These are phyloP conservation scores for Glomeris maerens DNA, from an alignment of 1,140 invertebrate genomes.

Conservation along the genomic window DNA sequence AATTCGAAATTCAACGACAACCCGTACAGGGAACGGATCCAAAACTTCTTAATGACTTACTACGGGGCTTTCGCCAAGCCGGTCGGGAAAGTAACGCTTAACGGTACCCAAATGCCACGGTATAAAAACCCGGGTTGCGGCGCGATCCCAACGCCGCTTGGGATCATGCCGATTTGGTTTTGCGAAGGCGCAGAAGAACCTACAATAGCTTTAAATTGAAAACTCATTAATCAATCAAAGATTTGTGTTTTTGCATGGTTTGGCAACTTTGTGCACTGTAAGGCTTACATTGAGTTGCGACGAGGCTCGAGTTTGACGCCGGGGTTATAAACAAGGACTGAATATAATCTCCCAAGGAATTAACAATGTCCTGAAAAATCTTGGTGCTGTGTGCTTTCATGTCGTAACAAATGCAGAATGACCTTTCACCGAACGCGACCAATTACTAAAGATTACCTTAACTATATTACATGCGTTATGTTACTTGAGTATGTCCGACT, in stretches of 20 bases:
- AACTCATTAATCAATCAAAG: no score
- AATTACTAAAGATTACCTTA: neutral
- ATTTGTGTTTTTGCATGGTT: no score
- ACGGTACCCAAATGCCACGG: slow-evolving; percentile 76
- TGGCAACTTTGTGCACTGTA: no score
- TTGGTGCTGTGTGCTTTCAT: slow-evolving; percentile 83
- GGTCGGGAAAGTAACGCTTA: slow-evolving; percentile 66
- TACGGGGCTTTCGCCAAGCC: slow-evolving; percentile 72
- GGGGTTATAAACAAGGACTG: slow-evolving; percentile 69
- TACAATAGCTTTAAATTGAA: no score
- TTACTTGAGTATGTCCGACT: slow-evolving; percentile 64
- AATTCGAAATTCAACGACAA: neutral
- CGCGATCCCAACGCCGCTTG: slow-evolving; percentile 55
- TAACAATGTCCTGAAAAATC: slow-evolving; percentile 86
- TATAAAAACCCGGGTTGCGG: slow-evolving; percentile 86
- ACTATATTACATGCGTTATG: slow-evolving; percentile 2
- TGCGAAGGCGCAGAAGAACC: no score
- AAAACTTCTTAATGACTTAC: slow-evolving; percentile 43
- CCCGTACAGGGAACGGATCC: neutral
- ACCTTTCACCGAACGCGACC: slow-evolving; percentile 28
- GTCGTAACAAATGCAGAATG: slow-evolving; percentile 88
- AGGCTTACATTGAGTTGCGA: slow-evolving; percentile 8
- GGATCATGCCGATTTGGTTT: no score
- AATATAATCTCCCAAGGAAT: slow-evolving; percentile 85
- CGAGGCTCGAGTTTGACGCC: slow-evolving; percentile 10